Evolutionary conservation across 2,113 vertebrate genomes (phyloP), one percentile per base, ranked within the genome.

Genomic region (Rhombomys opimus): DNA sequence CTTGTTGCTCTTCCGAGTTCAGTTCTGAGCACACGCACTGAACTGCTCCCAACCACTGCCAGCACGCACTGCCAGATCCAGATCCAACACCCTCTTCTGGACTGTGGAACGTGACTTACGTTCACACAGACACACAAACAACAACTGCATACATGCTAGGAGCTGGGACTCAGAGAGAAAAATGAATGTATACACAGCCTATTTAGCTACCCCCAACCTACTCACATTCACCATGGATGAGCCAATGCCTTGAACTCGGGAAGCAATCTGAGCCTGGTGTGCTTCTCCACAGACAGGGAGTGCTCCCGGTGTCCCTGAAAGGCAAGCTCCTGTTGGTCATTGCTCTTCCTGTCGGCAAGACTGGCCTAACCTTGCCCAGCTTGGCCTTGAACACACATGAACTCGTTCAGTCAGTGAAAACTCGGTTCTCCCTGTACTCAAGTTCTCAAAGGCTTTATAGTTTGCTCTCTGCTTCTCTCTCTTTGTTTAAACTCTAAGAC

Each of bases 91-190:
- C 15, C 50, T 54, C 50, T 54, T 78, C 76, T 32, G 46, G 25
- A 27, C 6, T 77, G 41, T 30, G 46, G 3, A n/a, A 76, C 23
- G 11, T 0, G 12, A 15, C 30, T 4, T 32, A 54, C 14, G 5
- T 41, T 18, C 76, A 52, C 76, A 32, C 50, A 54, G 41, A 78
- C 50, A 5, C 27, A 30, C 9, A 50, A 27, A 50, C 30, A 78
- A 78, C 25, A 50, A 52, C 14, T 46, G 46, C 3, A 18, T 52
- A 78, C 18, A 65, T 11, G 3, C 41, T n/a, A 81, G 82, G 1
- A 89, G 78, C 73, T 73, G 75, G 89, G 86, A 52, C n/a, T 57
- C 68, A 77, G 81, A 95, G 93, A 12, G 13, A 77, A 87, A 93
- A 86, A 76, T 27, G 30, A 95, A 89, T 63, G 50, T 18, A 27